Evolutionary conservation across 92 coral and sea anemone genomes (phyloP).

Genomic region (Chrysogorgia sp.): DNA sequence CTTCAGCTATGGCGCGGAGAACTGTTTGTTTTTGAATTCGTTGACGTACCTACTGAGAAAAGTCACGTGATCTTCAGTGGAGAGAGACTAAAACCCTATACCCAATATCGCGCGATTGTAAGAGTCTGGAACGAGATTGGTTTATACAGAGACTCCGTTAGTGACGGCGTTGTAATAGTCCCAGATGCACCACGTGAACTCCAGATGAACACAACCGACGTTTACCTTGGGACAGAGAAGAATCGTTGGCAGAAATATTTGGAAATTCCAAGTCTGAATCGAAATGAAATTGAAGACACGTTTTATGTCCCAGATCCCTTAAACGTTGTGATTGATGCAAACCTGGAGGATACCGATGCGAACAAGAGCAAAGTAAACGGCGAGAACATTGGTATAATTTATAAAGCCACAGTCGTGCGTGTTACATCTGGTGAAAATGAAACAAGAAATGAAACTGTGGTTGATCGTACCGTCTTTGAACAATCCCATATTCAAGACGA

Average conservation of each 20-base stretch:
- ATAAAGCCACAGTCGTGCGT: slow-evolving; percentile 67
- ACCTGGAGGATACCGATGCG: slow-evolving; percentile 41
- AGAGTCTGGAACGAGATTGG: slow-evolving; percentile 77
- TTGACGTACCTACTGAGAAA: slow-evolving; percentile 69
- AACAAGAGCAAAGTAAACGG: slow-evolving; percentile 52
- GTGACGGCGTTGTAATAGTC: slow-evolving; percentile 81
- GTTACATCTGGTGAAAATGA: slow-evolving; percentile 80
- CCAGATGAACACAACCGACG: slow-evolving; percentile 60
- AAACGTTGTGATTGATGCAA: slow-evolving; percentile 46
- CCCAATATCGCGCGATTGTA: slow-evolving; percentile 76
- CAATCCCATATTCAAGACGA: slow-evolving; percentile 31
- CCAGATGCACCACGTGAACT: slow-evolving; percentile 74
- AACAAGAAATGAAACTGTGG: slow-evolving; percentile 44
- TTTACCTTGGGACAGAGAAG: slow-evolving; percentile 72
- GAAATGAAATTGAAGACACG: slow-evolving; percentile 60
- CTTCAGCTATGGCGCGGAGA: slow-evolving; percentile 81
- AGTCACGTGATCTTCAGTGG: slow-evolving; percentile 67
- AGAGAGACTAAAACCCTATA: slow-evolving; percentile 64
- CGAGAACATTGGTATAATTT: slow-evolving; percentile 70
- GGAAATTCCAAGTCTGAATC: slow-evolving; percentile 64
- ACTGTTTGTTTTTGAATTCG: slow-evolving; percentile 71
- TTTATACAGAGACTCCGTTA: slow-evolving; percentile 68
- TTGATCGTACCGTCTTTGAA: slow-evolving; percentile 9
- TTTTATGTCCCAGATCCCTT: slow-evolving; percentile 72
- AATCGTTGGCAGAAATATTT: slow-evolving; percentile 78